phyloP scores from a whole-genome alignment of 2,113 vertebrate species.

The Acanthochromis polyacanthus region DNA sequence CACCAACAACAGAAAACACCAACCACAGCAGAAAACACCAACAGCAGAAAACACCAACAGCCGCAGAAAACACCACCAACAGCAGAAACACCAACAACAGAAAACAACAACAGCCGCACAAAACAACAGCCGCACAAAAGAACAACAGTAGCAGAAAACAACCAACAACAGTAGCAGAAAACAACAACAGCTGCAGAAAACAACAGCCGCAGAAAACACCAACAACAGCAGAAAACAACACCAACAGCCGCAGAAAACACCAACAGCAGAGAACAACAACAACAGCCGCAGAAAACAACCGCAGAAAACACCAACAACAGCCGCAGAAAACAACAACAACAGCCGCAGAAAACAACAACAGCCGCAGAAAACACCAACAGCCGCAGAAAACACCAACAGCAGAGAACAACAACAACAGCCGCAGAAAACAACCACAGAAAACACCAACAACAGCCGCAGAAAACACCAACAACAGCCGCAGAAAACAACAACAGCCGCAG shows the following conservation, averaged over 20 bases:
- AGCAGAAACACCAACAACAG: no score
- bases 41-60: no score
- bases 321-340: slow-evolving; percentile 9
- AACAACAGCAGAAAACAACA: no score
- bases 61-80: slow-evolving; percentile 2
- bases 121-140: no score
- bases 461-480: no score
- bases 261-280: no score
- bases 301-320: slow-evolving; percentile 13
- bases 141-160: slow-evolving; percentile 16
- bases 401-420: no score
- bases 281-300: no score
- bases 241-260: slow-evolving; percentile 15
- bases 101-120: slow-evolving; percentile 14
- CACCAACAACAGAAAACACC: no score
- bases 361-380: slow-evolving; percentile 16
- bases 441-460: slow-evolving; percentile 13
- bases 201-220: slow-evolving; percentile 14
- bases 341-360: slow-evolving; percentile 18
- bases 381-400: slow-evolving; percentile 1
- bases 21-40: slow-evolving; percentile 2
- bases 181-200: slow-evolving; percentile 16
- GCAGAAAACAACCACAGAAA: slow-evolving; percentile 14
- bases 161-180: slow-evolving; percentile 10
- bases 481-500: slow-evolving; percentile 21